phyloP scores from a whole-genome alignment of 2,797 vertebrate species.

The Sphaeramia orbicularis region DNA sequence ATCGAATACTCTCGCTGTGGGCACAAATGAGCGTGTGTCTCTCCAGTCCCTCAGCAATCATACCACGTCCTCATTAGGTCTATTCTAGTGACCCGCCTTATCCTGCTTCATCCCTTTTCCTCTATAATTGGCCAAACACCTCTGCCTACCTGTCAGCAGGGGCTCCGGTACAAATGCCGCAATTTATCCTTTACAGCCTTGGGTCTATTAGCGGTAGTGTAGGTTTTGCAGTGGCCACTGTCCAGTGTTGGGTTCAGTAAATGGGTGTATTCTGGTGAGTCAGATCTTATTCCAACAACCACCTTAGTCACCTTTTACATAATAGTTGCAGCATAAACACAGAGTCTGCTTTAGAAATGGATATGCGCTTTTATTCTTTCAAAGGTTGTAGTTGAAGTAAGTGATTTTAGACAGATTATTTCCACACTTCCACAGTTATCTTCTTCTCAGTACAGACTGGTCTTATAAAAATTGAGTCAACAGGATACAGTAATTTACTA shows the following conservation, averaged over 20 bases:
- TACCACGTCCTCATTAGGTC: slow-evolving; percentile 68
- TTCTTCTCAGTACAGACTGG: no score
- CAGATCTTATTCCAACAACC: slow-evolving; percentile 29
- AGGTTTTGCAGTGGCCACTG: slow-evolving; percentile 38
- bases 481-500: no score
- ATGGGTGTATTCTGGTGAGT: slow-evolving; percentile 30
- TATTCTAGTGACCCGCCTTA: slow-evolving; percentile 56
- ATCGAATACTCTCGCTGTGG: slow-evolving; percentile 61
- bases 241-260: slow-evolving; percentile 31
- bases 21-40: slow-evolving; percentile 56
- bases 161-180: slow-evolving; percentile 47
- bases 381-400: not conserved
- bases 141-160: slow-evolving; percentile 59
- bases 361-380: not conserved
- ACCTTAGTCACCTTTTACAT: slow-evolving; percentile 18
- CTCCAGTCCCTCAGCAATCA: slow-evolving; percentile 59
- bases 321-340: slow-evolving; percentile 1
- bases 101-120: slow-evolving; percentile 51
- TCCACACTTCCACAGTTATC: not conserved
- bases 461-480: no score
- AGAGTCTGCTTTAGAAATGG: slow-evolving; percentile 1
- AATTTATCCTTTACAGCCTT: slow-evolving; percentile 35
- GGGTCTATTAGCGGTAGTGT: slow-evolving; percentile 40
- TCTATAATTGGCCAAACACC: slow-evolving; percentile 63
- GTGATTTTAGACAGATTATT: not conserved